Conservation (phyloP, 2,113 vertebrate species). For the Oenanthe oenanthe region DNA sequence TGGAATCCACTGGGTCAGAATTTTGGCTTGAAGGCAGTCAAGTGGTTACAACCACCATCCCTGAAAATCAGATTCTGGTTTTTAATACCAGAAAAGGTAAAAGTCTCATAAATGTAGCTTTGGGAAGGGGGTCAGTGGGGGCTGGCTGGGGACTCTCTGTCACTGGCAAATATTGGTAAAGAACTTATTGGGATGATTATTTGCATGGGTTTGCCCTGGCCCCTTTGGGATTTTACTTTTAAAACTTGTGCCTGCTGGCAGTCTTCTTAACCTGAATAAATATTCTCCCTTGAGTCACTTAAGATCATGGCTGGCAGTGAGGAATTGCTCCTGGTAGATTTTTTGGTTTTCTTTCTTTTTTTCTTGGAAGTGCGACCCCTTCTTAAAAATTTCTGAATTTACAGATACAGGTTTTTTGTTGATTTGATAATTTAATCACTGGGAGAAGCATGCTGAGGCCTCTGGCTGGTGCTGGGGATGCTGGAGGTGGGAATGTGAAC, state of each 20-base stretch:
- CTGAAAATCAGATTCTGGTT: background rate
- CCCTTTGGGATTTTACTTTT: conserved; percentile 22
- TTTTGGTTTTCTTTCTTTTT: background rate
- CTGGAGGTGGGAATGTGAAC: background rate
- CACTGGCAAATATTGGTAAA: background rate
- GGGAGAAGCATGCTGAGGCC: background rate
- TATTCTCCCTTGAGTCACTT: conserved; percentile 1
- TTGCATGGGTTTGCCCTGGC: background rate
- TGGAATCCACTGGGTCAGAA: background rate
- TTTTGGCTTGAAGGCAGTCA: background rate
- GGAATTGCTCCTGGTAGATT: background rate
- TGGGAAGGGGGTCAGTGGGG: accelerated
- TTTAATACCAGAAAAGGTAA: background rate
- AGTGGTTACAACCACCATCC: accelerated
- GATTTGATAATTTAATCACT: background rate
- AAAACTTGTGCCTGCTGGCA: background rate
- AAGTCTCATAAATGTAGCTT: background rate
- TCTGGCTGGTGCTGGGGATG: background rate
- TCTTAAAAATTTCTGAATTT: background rate
- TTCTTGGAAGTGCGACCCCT: background rate
- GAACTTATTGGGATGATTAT: background rate
- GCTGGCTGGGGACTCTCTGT: background rate
- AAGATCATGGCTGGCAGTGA: background rate
- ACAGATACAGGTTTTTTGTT: accelerated
- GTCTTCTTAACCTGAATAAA: conserved; percentile 33